Conservation (phyloP, 1,140 invertebrate genomes). For the Battus philenor region DNA sequence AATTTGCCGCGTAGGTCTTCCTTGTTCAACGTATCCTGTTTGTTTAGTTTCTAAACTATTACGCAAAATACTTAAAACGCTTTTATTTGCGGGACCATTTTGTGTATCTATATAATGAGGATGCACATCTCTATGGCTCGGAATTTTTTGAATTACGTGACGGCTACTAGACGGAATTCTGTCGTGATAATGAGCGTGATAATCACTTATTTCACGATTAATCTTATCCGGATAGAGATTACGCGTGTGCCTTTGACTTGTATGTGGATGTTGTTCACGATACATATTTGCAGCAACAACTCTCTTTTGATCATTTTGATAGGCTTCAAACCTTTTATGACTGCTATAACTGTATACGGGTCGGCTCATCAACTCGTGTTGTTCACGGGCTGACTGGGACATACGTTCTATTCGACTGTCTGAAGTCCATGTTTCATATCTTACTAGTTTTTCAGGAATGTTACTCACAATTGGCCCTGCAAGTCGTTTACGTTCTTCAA, state of each 20-base stretch:
- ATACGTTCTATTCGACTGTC: slow-evolving; percentile 65
- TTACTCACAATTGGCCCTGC: slow-evolving; percentile 56
- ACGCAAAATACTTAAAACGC: slow-evolving; percentile 80
- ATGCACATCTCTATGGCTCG: slow-evolving; percentile 52
- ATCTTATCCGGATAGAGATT: slow-evolving; percentile 35
- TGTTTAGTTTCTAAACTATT: slow-evolving; percentile 82
- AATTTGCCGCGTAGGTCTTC: slow-evolving; percentile 62
- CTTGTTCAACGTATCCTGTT: slow-evolving; percentile 73
- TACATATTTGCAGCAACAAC: slow-evolving; percentile 31
- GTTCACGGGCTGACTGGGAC: slow-evolving; percentile 52
- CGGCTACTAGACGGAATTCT: slow-evolving; percentile 57
- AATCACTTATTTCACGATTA: slow-evolving; percentile 38
- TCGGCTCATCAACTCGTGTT: slow-evolving; percentile 58
- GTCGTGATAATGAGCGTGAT: slow-evolving; percentile 53
- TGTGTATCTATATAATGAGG: slow-evolving; percentile 41
- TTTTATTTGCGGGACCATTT: slow-evolving; percentile 78
- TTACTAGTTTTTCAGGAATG: slow-evolving; percentile 70
- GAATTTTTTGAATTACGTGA: slow-evolving; percentile 65
- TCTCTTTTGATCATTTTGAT: slow-evolving; percentile 58
- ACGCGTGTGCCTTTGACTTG: slow-evolving; percentile 44
- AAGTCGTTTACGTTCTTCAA: slow-evolving; percentile 66
- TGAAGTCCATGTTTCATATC: slow-evolving; percentile 65
- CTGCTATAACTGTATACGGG: slow-evolving; percentile 64
- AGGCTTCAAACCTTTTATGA: slow-evolving; percentile 62
- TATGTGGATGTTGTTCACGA: slow-evolving; percentile 42